Base-by-base conservation (phyloP, 2,797 vertebrate species). In the Sebastes steindachneri region DNA sequence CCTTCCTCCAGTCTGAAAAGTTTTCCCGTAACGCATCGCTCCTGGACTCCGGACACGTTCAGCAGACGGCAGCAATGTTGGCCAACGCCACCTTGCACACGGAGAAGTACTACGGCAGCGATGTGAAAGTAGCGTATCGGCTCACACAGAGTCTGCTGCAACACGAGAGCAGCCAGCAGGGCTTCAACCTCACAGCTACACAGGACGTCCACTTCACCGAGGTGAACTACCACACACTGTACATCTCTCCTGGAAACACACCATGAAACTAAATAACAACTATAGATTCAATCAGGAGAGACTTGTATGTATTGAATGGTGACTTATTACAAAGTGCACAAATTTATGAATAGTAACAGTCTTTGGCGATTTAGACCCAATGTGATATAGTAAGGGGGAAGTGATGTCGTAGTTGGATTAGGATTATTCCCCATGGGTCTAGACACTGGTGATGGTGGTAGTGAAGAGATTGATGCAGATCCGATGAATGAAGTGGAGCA, bases 181-280 rank as follows among this genome's bases (percentile, higher is more conserved):
- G 98, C 82, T 99, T 99, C 80, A 96, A 93, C 82, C 96, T 99
- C 25, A 97, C 97, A 0, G 98, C 98, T 62, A 99, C 98, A 0
- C 98, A 99, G 94, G 98, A 99, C 0, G 96, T 98, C 65, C 96
- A 97, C 90, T 99, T 99, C 93, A 99, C 97, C 0, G 97, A 99
- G 98, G 98, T 99, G 87, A 84, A 4, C 21, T 1, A 5, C 11
- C 59, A 29, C 55, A 25, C 0, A 2, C 63, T 23, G 55, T 29
- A n/a, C 9, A 37, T 15, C 63, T 17, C 26, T 9, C 17, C 15
- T 29, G 41, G 15, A 29, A 17, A 23, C 51, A 28, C 48, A 48
- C 23, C 19, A 15, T 2, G n/a, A 51, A 54, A 35, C 9, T 11
- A 26, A 41, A 41, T 41, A 41, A 41, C 37, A 41, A 41, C 37